Evolutionary conservation across 2,113 vertebrate species (phyloP), one percentile per base, ranked within the genome.

Genomic region (Mandrillus leucophaeus): DNA sequence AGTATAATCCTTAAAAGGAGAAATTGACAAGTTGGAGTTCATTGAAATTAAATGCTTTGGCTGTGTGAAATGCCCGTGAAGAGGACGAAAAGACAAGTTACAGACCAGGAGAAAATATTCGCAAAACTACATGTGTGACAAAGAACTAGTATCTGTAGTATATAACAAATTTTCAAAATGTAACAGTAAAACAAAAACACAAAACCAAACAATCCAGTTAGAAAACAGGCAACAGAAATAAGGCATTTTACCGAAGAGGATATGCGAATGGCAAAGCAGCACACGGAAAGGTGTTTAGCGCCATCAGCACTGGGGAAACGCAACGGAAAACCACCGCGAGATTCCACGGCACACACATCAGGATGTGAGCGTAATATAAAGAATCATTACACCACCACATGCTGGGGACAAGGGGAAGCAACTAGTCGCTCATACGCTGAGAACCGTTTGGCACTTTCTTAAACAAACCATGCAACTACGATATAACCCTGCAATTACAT

Each of bases 231-330:
- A 55, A 30, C 2, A 75, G 43, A 59, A 17, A 73, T 9, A 59
- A 43, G 86, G 27, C n/a, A 22, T 27, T 45, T 75, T 18, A 14
- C 55, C 1, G 0, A 40, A 40, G 55, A 38, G 32, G 61, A 32
- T 0, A 4, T 2, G 23, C 8, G 12, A 50, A 9, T 18, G 59
- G 25, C n/a, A 35, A 25, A 35, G 8, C 8, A 35, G 76, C 12
- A 10, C 17, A 8, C 5, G 40, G 61, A 40, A n/a, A 25, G 70
- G 38, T 3, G 18, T 22, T 32, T 35, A 17, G 7, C 14, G 13
- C 13, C 35, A 50, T 8, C 17, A 2, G 40, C 20, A 4, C 6
- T 5, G 13, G 17, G 38, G 35, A 68, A 30, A 70, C 4, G 17
- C 11, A 11, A 45, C 2, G 16, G 2, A 70, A 50, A 57, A 27